phyloP scores from a whole-genome alignment of 1,140 invertebrate genomes.

The Rhagoletis zephyria region DNA sequence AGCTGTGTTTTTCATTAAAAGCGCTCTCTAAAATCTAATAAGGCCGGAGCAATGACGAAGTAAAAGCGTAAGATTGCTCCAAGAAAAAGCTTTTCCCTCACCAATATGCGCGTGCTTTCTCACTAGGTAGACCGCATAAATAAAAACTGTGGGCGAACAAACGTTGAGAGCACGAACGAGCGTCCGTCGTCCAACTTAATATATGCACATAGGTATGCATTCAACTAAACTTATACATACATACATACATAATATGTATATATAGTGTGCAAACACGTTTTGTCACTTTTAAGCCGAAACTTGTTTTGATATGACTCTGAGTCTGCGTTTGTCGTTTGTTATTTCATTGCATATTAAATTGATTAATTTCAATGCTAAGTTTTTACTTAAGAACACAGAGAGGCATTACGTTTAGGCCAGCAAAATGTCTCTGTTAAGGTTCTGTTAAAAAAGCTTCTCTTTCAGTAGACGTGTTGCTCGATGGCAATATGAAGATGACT shows the following conservation, averaged over 20 bases:
- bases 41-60: not conserved
- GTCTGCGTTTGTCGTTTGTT: not conserved
- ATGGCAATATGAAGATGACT: too few species aligned
- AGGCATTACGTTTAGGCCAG: too few species aligned
- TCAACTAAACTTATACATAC: too few species aligned
- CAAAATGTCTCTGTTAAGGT: too few species aligned
- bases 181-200: not conserved
- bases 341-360: conserved; percentile 2
- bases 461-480: too few species aligned
- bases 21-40: not conserved
- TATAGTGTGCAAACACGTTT: not conserved
- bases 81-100: conserved; percentile 33
- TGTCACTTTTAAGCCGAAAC: not conserved
- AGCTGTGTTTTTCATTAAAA: conserved; percentile 39
- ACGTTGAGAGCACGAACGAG: not conserved
- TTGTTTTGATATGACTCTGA: not conserved
- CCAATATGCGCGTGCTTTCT: not conserved
- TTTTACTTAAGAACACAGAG: not conserved
- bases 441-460: too few species aligned
- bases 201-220: not conserved
- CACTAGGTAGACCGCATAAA: not conserved
- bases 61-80: not conserved
- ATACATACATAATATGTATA: not conserved
- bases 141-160: not conserved
- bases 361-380: not conserved